Evolutionary conservation across 2,888 invertebrate species (phyloP).

Genomic region (Teinopalpus imperialis): DNA sequence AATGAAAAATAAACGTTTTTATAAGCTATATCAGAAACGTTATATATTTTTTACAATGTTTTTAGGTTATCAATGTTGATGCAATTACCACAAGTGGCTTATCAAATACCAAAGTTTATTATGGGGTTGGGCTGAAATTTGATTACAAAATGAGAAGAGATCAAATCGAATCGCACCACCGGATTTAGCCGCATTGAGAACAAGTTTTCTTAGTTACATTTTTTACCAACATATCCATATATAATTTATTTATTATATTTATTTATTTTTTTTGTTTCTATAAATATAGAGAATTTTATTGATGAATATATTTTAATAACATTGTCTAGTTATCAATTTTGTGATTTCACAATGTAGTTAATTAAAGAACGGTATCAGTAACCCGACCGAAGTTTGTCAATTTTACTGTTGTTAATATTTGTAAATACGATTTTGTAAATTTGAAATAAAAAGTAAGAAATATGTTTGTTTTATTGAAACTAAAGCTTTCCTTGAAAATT

Average conservation of each 20-base stretch:
- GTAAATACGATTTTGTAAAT: constrained; percentile 40
- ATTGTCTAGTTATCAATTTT: constrained; percentile 9
- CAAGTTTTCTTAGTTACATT: constrained; percentile 29
- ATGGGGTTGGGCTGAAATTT: constrained; percentile 87
- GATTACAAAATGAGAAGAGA: constrained; percentile 17
- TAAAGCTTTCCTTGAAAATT: constrained; percentile 6
- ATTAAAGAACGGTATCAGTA: constrained; percentile 4
- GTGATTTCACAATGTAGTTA: constrained; percentile 16
- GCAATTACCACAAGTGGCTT: constrained; percentile 92
- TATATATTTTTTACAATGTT: constrained; percentile 50
- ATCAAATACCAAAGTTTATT: constrained; percentile 92
- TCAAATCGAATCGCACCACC: constrained; percentile 40
- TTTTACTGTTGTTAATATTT: constrained; percentile 26
- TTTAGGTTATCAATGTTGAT: constrained; percentile 92
- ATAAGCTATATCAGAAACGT: no score
- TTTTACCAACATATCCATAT: constrained; percentile 15
- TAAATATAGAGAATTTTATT: constrained; percentile 15
- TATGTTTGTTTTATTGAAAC: constrained; percentile 19
- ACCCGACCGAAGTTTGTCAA: constrained; percentile 2
- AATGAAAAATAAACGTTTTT: no score
- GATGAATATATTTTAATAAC: constrained; percentile 20
- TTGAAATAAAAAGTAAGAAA: constrained; percentile 32
- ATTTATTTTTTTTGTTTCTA: constrained; percentile 9
- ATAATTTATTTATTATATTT: constrained; percentile 17
- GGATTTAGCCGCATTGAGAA: constrained; percentile 37